These are phyloP conservation scores for Rosalia funebris DNA, from an alignment of 2,888 invertebrate genomes.

Conservation along the genomic window DNA sequence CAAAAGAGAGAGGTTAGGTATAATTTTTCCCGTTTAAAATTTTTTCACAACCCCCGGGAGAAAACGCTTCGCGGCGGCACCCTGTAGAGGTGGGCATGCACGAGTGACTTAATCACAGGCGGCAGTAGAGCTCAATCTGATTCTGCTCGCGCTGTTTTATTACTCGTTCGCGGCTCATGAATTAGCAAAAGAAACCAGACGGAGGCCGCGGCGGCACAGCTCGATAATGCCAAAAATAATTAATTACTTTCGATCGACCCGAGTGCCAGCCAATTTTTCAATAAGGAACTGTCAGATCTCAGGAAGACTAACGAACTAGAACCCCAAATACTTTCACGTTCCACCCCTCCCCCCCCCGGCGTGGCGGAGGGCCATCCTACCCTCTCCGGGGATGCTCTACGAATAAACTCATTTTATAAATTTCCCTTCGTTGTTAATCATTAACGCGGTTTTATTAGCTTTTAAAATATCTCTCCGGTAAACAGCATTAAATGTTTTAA, in stretches of 20 bases:
- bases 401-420: conserved; percentile 45
- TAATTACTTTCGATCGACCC: conserved; percentile 76
- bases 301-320: conserved; percentile 61
- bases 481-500: conserved; percentile 36
- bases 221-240: conserved; percentile 80
- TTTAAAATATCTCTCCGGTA: conserved; percentile 38
- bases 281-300: conserved; percentile 64
- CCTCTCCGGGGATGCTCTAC: conserved; percentile 31
- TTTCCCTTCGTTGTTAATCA: conserved; percentile 43
- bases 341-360: conserved; percentile 28
- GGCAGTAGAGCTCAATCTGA: conserved; percentile 36
- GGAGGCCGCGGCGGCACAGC: conserved; percentile 54
- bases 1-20: too few species aligned
- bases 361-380: conserved; percentile 9
- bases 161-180: conserved; percentile 71
- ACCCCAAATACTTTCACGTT: conserved; percentile 47
- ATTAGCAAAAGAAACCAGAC: conserved; percentile 75
- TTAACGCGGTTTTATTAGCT: conserved; percentile 47
- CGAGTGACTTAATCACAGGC: conserved; percentile 58
- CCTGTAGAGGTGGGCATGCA: conserved; percentile 50
- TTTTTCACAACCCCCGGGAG: too few species aligned
- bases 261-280: conserved; percentile 72
- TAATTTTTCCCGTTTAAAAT: too few species aligned
- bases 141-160: conserved; percentile 57
- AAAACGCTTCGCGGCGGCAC: conserved; percentile 12